Percentiles rank a stretch among this genome's conserved stretches.
phyloP scores from a whole-genome alignment of 2,888 invertebrate species.

The Cataglyphis cursor region DNA sequence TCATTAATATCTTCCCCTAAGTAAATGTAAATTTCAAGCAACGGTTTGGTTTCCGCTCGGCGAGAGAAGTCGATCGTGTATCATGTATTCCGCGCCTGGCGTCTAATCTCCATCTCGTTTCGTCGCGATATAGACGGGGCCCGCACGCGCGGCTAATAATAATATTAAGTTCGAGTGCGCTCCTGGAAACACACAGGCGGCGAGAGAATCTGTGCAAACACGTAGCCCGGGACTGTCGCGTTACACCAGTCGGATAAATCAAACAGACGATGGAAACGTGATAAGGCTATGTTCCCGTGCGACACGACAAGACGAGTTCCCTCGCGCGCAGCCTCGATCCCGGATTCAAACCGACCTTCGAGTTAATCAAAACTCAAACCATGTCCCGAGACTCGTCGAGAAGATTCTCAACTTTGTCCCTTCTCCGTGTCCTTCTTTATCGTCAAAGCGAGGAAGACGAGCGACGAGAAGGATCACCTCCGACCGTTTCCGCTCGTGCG shows the following conservation, averaged over 20 bases:
- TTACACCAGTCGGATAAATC: slow-evolving; percentile 70
- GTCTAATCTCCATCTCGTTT: slow-evolving; percentile 64
- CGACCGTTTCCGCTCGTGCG: background rate
- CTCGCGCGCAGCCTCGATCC: slow-evolving; percentile 78
- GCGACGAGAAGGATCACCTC: background rate
- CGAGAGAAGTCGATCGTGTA: slow-evolving; percentile 17
- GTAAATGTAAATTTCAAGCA: slow-evolving; percentile 29
- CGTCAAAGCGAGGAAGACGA: background rate
- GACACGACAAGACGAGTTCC: slow-evolving; percentile 53
- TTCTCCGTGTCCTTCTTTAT: slow-evolving; percentile 52
- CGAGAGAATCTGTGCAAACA: slow-evolving; percentile 68
- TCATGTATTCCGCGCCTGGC: slow-evolving; percentile 44
- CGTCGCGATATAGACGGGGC: slow-evolving; percentile 51
- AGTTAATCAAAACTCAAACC: slow-evolving; percentile 83
- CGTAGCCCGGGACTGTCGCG: slow-evolving; percentile 73
- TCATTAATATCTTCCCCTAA: slow-evolving; percentile 42
- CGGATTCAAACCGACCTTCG: slow-evolving; percentile 79
- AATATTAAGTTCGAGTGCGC: slow-evolving; percentile 63
- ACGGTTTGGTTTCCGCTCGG: slow-evolving; percentile 40
- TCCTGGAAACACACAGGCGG: slow-evolving; percentile 54
- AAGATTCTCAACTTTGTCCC: slow-evolving; percentile 61
- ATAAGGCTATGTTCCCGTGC: slow-evolving; percentile 57
- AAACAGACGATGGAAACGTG: slow-evolving; percentile 70
- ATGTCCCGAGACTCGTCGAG: slow-evolving; percentile 47
- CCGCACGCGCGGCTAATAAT: slow-evolving; percentile 65